Evolutionary conservation across 1,140 invertebrate species (phyloP), one percentile per base, ranked within the genome.

Genomic region (Diorhabda carinulata): DNA sequence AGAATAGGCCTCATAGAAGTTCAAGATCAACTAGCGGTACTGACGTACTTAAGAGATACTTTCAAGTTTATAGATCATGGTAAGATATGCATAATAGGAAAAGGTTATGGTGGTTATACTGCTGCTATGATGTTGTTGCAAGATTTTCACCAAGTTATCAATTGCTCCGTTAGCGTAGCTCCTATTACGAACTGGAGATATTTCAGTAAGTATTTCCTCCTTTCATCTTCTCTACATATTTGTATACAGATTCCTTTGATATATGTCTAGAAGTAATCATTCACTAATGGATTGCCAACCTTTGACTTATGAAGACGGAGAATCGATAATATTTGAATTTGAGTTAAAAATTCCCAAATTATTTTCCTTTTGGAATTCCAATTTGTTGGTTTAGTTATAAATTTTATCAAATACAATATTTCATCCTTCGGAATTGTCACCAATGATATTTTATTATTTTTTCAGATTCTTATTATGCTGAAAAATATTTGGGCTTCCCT

Each of bases 1-100:
- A 75, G 78, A 65, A 79, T 89, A 47, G 83, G 87, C 41, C 83
- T 86, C 3, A 85, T 88, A 2, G 88, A 89, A 72, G 86, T 96
- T 0, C 90, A 95, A 78, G 95, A 98, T 83, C 92, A 96, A 81
- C 86, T 97, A 41, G 90, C 90, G 42, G 94, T 94, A 5, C 82
- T 94, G 41, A 88, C 87, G 82, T 89, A 92, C 77, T 82, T 93
- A 8, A 84, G 87, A 57, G 87, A 92, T 68, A 88, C 88, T 67
- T 81, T 93, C 40, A 89, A 89, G 76, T 93, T 89, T 80, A 89
- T 94, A 58, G 91, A 93, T 81, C 85, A 85, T 0, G 79, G 84
- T 4, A 87, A 89, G 72, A 87, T 93, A 61, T 91, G 89, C 64
- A 87, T 89, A 57, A 91, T 88, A 83, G 91, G 91, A 5, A 85